A percentile compares a stretch with the other conserved stretches of the same genome.
Evolutionary conservation across 2,113 vertebrate genomes (phyloP).

Genomic region (Osmerus eperlanus): DNA sequence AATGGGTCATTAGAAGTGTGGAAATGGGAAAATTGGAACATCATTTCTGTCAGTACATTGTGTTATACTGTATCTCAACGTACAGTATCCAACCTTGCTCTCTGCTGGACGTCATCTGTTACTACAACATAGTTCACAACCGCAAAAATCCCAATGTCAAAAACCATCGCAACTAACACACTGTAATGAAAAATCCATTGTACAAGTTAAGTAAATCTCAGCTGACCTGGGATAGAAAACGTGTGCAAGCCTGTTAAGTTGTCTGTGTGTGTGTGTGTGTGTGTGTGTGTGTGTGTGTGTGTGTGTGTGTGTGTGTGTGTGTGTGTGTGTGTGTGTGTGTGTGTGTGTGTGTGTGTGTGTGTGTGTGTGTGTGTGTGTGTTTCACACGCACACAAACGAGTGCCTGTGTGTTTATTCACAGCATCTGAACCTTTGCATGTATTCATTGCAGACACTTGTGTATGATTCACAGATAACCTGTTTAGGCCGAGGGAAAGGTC

Average conservation of each 20-base stretch:
- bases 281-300: constrained; percentile 6
- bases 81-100: constrained; percentile 58
- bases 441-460: constrained; percentile 13
- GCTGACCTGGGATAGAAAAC: no score
- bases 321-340: constrained; percentile 6
- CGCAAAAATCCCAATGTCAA: no score
- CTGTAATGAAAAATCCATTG: no score
- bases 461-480: constrained; percentile 84
- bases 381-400: background rate
- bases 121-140: constrained; percentile 38
- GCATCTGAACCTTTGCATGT: constrained; percentile 8
- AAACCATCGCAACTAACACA: no score
- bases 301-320: background rate
- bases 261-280: constrained; percentile 1
- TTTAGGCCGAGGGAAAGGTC: constrained; percentile 90
- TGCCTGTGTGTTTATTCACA: constrained; percentile 12
- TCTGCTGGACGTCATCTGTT: constrained; percentile 56
- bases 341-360: constrained; percentile 2
- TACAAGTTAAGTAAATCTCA: no score
- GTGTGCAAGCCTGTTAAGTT: background rate
- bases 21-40: no score
- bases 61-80: background rate
- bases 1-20: background rate
- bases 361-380: background rate
- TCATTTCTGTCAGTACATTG: background rate